Evolutionary conservation across 2,888 invertebrate species (phyloP).

Genomic region (Melitaea athalia): DNA sequence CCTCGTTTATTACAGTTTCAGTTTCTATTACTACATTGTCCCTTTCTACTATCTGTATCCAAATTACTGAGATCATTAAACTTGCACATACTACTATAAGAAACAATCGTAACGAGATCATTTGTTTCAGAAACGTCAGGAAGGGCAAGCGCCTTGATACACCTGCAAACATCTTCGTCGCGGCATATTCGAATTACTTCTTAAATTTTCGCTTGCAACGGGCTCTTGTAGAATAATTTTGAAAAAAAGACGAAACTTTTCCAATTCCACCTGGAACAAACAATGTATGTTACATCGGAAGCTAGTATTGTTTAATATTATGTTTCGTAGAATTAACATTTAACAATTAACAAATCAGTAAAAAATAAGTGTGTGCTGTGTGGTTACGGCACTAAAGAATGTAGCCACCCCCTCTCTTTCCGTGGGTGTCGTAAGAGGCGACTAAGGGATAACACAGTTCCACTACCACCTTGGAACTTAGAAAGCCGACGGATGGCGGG

Average conservation of each 20-base stretch:
- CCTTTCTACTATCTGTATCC: constrained; percentile 51
- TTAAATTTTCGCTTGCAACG: constrained; percentile 15
- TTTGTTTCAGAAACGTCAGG: constrained; percentile 46
- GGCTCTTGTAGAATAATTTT: constrained; percentile 20
- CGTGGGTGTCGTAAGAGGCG: no score
- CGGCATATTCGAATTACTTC: constrained; percentile 52
- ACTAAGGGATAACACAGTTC: no score
- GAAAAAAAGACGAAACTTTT: not conserved
- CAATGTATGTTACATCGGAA: not conserved
- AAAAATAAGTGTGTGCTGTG: no score
- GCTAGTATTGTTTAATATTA: not conserved
- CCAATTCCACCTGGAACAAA: constrained; percentile 22
- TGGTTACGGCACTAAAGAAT: no score
- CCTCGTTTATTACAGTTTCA: constrained; percentile 58
- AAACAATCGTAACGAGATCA: constrained; percentile 52
- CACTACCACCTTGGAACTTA: no score
- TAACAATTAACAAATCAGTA: no score
- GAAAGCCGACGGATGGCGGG: no score
- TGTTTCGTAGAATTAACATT: no score
- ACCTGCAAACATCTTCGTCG: constrained; percentile 47
- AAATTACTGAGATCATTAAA: constrained; percentile 53
- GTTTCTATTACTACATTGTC: constrained; percentile 38
- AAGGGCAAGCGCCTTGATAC: constrained; percentile 38
- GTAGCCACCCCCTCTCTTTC: no score
- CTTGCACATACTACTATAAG: constrained; percentile 53